Base-by-base conservation (phyloP, 2,797 vertebrate species). In the Fistularia commersonii region DNA sequence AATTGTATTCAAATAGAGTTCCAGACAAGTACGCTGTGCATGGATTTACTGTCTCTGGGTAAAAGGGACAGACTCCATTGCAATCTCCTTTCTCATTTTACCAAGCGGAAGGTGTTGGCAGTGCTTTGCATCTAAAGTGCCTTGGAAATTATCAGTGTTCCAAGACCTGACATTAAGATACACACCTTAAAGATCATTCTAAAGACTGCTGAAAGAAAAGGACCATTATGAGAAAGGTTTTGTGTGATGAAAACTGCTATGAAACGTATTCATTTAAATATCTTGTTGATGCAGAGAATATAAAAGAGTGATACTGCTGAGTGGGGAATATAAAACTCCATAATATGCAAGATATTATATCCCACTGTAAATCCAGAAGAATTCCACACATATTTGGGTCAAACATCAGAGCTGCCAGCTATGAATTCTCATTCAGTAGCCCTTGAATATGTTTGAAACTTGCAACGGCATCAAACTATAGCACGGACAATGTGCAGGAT, bases 71-170 rank as follows among this genome's bases (percentile, higher is more conserved):
- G 50, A 72, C 61, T 70, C 60, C 53, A 69, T 70, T 74, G 52
- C 51, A 68, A 79, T 76, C 57, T 61, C 63, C 36, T 74, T 69
- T 76, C 63, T 77, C 54, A 66, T 76, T 74, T 76, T 64, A 69
- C 45, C 61, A 44, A 38, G 51, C 33, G 11, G 74, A 80, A 74
- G 67, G 69, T 77, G 69, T 69, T 78, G 64, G 57, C 48, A 66
- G 67, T 53, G 53, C 66, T 82, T 76, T 78, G 71, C 73, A 80
- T 86, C 61, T 63, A 64, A 84, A 81, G 65, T 72, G 42, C 55
- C 56, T 59, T 41, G 8, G 43, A 85, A 81, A 77, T 69, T 5
- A 76, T 76, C 63, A 64, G 55, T 58, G 57, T 65, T 76, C 62
- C 64, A 67, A 53, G 61, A 62, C 62, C 53, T 72, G 64, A 73